Base-by-base conservation (phyloP, 1,140 invertebrate species). In the Drosophila chauvacae region DNA sequence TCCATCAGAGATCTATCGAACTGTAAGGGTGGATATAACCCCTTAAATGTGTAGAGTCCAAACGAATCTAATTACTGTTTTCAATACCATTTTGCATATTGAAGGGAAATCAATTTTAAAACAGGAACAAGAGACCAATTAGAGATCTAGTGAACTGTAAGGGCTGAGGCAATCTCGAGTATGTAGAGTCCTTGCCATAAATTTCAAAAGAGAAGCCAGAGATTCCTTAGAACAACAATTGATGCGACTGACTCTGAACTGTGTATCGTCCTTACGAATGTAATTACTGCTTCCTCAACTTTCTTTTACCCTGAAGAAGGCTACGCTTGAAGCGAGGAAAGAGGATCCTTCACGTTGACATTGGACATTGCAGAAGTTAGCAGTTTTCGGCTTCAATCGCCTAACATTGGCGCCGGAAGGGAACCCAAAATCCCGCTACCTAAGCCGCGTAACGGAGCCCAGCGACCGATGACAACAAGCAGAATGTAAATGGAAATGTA, bases 401-500 rank as follows among this genome's bases (percentile, higher is more conserved):
- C 13, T 42, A 41, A 63, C 35, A 63, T 41, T 23, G 30, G 13
- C n/a, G 26, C 20, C 51, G 9, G 37, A 47, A 26, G 41, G 47
- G 41, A 16, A 16, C 44, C 51, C 23, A 11, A 59, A 70, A 53
- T 59, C 45, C 53, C 41, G 53, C 47, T 58, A 50, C 57, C 76
- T 78, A 78, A 77, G 74, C 74, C 76, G 74, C 64, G 65, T 26
- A 57, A 47, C 41, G 37, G 55, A 66, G 57, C 33, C 51, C 42
- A 37, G 35, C 30, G 44, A 55, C 39, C 79, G 61, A 77, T 79
- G 83, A 81, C 74, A 86, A 77, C 84, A 83, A 77, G 75, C 80
- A 71, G 76, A 82, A 87, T 84, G 77, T 80, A 80, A 84, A 85
- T 85, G 81, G 77, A 61, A 51, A 68, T 68, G 65, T 39, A 62